Evolutionary conservation across 2,888 invertebrate genomes (phyloP), one percentile per base, ranked within the genome.

Genomic region (Netelia melanura): DNA sequence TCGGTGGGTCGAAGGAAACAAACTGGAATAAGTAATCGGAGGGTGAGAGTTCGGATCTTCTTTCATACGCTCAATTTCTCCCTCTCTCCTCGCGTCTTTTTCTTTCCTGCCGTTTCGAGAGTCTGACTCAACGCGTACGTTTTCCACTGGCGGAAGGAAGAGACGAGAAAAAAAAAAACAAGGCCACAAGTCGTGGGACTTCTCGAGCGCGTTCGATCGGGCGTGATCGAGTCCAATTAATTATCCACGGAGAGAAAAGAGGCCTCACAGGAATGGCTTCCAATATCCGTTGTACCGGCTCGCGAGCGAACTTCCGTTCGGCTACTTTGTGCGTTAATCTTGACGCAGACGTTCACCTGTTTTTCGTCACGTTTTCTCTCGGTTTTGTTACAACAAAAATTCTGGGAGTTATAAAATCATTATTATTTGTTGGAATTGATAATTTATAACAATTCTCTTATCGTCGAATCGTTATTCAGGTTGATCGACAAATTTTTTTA

Each of bases 201-300:
- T 85, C 82, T 67, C 71, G 81, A 71, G 70, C 78, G 58, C 71
- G 82, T 71, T 72, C 79, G 79, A 82, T 84, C 86, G 81, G 84
- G 71, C 86, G 78, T 79, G 84, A 86, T 86, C 83, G 86, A 87
- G 83, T 81, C 85, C 89, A 91, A 90, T 91, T 90, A 91, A 91
- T 91, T 90, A 89, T 87, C 86, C 79, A 81, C 74, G 85, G 62
- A 72, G 43, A 44, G n/a, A 64, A 67, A 67, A 77, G 71, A 67
- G 81, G 72, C 81, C 56, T 64, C 30, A 30, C 30, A 56, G 72
- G 86, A 81, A 88, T 80, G 89, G 88, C 89, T 89, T 91, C 89
- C 90, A 90, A 91, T 91, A 91, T 91, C 91, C 91, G 90, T 86
- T 88, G 82, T 86, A 83, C 30, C 70, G 72, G 70, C 72, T 56